phyloP scores from a whole-genome alignment of 1,140 invertebrate genomes.

The Drosophila sulfurigaster region DNA sequence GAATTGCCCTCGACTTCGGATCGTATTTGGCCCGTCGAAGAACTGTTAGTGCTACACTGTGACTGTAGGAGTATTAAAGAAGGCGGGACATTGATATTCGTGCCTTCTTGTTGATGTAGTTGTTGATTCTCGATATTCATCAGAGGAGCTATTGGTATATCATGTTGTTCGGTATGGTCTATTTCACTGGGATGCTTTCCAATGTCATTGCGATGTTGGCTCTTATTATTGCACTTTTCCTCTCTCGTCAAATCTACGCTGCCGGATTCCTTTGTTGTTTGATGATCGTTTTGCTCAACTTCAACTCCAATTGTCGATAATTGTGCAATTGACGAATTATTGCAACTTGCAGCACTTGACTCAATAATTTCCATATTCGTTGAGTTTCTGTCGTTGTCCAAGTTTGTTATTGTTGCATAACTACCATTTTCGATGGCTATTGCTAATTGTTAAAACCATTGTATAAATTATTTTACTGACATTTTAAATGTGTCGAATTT shows the following conservation, averaged over 20 bases:
- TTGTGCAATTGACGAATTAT: conserved; percentile 23
- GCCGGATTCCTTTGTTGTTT: conserved; percentile 41
- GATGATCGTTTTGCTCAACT: conserved; percentile 4
- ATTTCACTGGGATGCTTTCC: conserved; percentile 16
- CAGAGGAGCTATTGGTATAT: conserved; percentile 30
- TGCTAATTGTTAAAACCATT: conserved; percentile 45
- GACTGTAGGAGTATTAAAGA: conserved; percentile 67
- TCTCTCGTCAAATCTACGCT: not conserved
- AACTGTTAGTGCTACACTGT: conserved; percentile 44
- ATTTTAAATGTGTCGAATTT: not conserved
- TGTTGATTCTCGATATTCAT: conserved; percentile 32
- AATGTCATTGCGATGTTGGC: conserved; percentile 11
- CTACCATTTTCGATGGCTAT: conserved; percentile 73
- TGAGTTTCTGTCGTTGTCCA: conserved; percentile 56
- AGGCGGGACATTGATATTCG: conserved; percentile 45
- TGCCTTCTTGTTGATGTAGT: conserved; percentile 30
- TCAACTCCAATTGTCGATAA: conserved; percentile 6
- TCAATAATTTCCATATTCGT: conserved; percentile 20
- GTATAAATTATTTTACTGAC: conserved; percentile 9
- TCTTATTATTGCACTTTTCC: conserved; percentile 34
- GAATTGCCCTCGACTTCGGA: conserved; percentile 40
- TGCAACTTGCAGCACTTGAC: conserved; percentile 8
- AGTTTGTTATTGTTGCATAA: conserved; percentile 62
- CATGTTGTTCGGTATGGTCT: not conserved
- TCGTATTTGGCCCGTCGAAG: conserved; percentile 67